Evolutionary conservation across 1,140 invertebrate genomes (phyloP).

Genomic region (Kradibia gibbosae): DNA sequence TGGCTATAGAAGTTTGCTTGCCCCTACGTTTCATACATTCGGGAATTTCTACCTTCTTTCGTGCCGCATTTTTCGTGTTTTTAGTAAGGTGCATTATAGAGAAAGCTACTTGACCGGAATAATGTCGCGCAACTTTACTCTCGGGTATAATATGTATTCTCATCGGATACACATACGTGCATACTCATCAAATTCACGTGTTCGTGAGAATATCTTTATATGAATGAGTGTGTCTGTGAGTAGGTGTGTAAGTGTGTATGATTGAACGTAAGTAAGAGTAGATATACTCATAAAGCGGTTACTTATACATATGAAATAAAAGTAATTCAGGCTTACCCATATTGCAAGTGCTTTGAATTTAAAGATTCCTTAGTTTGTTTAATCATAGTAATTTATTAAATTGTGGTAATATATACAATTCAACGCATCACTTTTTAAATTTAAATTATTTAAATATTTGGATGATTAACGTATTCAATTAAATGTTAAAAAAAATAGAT

Average conservation of each 20-base stretch:
- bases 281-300: no score
- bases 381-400: constrained; percentile 17
- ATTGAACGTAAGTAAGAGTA: no score
- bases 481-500: no score
- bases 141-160: background rate
- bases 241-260: no score
- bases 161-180: background rate
- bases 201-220: no score
- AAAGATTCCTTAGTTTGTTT: background rate
- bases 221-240: no score
- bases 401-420: background rate
- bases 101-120: constrained; percentile 48
- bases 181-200: background rate
- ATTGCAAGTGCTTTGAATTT: background rate
- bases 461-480: no score
- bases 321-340: background rate
- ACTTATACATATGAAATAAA: background rate
- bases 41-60: background rate
- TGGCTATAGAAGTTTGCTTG: background rate
- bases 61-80: background rate
- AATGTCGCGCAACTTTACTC: constrained; percentile 17
- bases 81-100: constrained; percentile 39
- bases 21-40: background rate
- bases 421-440: background rate
- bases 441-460: constrained; percentile 23